phyloP scores from a whole-genome alignment of 2,888 invertebrate genomes.

The Suillia variegata region DNA sequence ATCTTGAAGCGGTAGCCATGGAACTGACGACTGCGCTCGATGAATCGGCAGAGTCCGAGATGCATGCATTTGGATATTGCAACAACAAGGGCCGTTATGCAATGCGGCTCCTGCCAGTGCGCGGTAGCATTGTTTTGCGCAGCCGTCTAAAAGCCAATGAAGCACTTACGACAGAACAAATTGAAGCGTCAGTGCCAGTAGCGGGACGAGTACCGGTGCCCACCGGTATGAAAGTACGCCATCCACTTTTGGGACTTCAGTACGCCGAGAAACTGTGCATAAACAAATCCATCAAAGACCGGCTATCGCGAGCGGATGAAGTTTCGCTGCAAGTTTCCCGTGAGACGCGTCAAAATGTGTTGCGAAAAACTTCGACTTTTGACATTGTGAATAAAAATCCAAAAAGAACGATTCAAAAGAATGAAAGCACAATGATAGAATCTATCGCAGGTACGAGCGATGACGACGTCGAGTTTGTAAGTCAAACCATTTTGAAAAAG shows the following conservation, averaged over 20 bases:
- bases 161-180: constrained; percentile 25
- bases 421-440: constrained; percentile 11
- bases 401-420: too few relatives aligned
- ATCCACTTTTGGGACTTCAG: constrained; percentile 44
- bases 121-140: constrained; percentile 40
- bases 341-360: constrained; percentile 10
- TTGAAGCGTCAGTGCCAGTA: constrained; percentile 20
- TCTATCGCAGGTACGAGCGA: constrained; percentile 22
- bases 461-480: constrained; percentile 26
- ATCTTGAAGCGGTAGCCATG: constrained; percentile 39
- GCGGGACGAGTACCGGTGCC: constrained; percentile 36
- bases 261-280: constrained; percentile 35
- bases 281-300: constrained; percentile 25
- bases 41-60: constrained; percentile 15
- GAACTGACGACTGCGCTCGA: too few relatives aligned
- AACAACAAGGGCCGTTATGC: constrained; percentile 34
- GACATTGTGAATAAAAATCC: constrained; percentile 11
- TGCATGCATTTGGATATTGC: constrained; percentile 37
- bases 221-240: constrained; percentile 37
- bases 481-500: constrained; percentile 26
- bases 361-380: not conserved
- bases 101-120: constrained; percentile 36
- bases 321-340: constrained; percentile 19
- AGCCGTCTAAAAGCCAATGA: constrained; percentile 33
- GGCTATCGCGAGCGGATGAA: constrained; percentile 34